Conservation (phyloP, 2,888 invertebrate genomes). For the Cephus pulcher region DNA sequence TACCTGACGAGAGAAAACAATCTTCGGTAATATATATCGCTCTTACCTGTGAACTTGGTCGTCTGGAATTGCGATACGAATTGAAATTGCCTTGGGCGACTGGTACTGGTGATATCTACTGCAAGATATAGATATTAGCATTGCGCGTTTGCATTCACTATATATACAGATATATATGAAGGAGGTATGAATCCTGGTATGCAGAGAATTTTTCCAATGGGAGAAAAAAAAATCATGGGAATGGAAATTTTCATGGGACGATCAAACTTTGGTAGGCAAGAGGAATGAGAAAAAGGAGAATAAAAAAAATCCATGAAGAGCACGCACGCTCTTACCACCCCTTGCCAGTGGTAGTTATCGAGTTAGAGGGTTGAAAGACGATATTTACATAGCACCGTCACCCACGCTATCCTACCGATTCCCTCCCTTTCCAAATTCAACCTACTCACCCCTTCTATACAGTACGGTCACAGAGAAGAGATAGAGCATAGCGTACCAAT, state of each 20-base stretch:
- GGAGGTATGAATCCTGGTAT: background rate
- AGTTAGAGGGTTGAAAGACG: constrained; percentile 22
- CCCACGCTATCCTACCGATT: background rate
- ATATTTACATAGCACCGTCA: constrained; percentile 20
- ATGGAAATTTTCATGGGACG: background rate
- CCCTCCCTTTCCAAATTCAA: background rate
- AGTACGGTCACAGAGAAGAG: background rate
- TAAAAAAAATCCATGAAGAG: constrained; percentile 6
- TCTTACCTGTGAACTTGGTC: constrained; percentile 33
- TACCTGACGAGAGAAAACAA: constrained; percentile 67
- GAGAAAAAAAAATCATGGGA: constrained; percentile 4
- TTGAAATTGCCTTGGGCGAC: constrained; percentile 15
- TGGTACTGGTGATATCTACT: background rate
- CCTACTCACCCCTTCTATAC: background rate
- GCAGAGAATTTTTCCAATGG: background rate
- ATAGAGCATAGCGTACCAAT: background rate
- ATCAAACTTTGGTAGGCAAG: background rate
- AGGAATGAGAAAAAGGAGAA: background rate
- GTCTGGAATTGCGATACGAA: constrained; percentile 18
- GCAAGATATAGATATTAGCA: background rate
- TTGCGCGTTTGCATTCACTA: background rate
- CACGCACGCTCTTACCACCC: background rate
- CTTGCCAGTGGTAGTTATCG: constrained; percentile 12
- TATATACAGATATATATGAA: background rate
- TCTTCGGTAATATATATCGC: constrained; percentile 64